These are phyloP conservation scores for Gambelia wislizenii DNA, from an alignment of 2,797 vertebrate species.

Conservation along the genomic window DNA sequence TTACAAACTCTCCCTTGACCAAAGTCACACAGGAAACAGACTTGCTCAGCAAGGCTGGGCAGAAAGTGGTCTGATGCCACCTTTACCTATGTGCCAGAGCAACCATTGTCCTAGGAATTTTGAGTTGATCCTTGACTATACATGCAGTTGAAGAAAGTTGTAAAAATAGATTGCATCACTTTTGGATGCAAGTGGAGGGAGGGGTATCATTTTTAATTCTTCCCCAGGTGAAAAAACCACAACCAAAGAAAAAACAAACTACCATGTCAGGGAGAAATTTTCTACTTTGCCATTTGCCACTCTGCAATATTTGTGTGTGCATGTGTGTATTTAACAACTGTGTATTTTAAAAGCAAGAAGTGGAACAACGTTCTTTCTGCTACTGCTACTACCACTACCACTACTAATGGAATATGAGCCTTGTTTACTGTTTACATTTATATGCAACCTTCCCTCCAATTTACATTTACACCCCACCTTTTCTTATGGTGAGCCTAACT, in stretches of 20 bases:
- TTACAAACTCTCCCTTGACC: background rate
- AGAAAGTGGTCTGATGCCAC: background rate
- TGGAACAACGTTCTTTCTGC: background rate
- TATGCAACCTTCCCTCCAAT: too few relatives aligned
- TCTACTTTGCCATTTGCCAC: background rate
- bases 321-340: background rate
- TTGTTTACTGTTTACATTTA: too few relatives aligned
- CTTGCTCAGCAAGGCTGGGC: background rate
- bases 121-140: background rate
- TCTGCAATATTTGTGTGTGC: background rate
- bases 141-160: background rate
- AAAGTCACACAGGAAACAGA: background rate
- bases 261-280: background rate
- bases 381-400: background rate
- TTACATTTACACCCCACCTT: too few relatives aligned
- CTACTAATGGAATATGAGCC: too few relatives aligned
- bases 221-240: background rate
- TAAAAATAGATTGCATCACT: background rate
- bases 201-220: background rate
- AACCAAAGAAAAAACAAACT: background rate
- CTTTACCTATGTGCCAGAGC: background rate
- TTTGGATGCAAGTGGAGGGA: background rate
- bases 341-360: background rate
- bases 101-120: background rate
- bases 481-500: too few relatives aligned